These are phyloP conservation scores for Potamarius usumacintae DNA, from an alignment of 2,113 vertebrate species.

Conservation along the genomic window DNA sequence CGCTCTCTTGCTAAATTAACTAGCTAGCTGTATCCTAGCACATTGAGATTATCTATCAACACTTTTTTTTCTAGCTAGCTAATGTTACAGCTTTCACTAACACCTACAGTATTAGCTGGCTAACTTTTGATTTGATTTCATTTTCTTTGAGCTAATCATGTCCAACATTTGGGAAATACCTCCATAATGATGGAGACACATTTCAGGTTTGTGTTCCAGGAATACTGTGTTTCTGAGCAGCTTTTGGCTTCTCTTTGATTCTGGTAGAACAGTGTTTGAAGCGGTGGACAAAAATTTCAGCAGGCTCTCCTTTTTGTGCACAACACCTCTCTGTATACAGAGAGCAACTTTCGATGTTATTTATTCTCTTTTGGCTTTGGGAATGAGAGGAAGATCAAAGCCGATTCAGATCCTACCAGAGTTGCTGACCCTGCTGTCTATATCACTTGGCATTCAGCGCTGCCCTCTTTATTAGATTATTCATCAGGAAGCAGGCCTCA, in stretches of 20 bases:
- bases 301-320: background rate
- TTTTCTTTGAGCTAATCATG: background rate
- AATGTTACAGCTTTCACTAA: background rate
- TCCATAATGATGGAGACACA: background rate
- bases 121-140: background rate
- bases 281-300: background rate
- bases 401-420: conserved; percentile 1
- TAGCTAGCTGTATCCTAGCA: background rate
- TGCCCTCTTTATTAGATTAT: conserved; percentile 55
- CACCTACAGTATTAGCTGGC: background rate
- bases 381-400: conserved; percentile 46
- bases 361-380: conserved; percentile 45
- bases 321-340: background rate
- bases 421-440: conserved; percentile 44
- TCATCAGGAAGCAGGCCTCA: conserved; percentile 44
- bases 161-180: background rate
- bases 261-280: background rate
- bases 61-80: background rate
- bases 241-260: background rate
- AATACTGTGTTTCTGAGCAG: background rate
- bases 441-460: conserved; percentile 44
- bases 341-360: conserved; percentile 21
- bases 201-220: background rate
- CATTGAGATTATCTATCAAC: background rate
- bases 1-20: background rate